Percentiles rank a stretch among this genome's conserved stretches.
These are phyloP conservation scores for Silurus lanzhouensis DNA, from an alignment of 2,797 vertebrate genomes.

Conservation along the genomic window DNA sequence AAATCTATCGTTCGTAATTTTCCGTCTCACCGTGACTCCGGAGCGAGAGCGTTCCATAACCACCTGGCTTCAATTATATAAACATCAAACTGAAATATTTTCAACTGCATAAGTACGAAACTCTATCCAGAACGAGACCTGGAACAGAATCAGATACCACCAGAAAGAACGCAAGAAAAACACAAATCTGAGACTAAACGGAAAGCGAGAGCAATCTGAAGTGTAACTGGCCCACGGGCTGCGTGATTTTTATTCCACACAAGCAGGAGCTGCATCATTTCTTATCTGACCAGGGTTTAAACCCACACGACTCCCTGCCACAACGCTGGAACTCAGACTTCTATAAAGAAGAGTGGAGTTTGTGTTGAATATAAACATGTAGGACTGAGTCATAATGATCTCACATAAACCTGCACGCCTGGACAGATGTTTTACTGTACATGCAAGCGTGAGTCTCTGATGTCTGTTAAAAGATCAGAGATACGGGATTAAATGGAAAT, in stretches of 20 bases:
- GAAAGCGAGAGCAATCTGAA: slow-evolving; percentile 8
- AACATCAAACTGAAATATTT: slow-evolving; percentile 9
- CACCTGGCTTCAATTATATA: not conserved
- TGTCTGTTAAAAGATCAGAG: not conserved
- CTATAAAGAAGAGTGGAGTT: not conserved
- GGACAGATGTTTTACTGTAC: not conserved
- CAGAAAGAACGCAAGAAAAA: slow-evolving; percentile 5
- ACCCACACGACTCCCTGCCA: not conserved
- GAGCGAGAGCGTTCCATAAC: not conserved
- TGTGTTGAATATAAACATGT: not conserved
- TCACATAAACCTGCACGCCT: not conserved
- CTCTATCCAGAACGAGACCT: not conserved
- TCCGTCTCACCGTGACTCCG: slow-evolving; percentile 1
- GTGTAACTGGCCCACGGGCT: not conserved
- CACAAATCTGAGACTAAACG: not conserved
- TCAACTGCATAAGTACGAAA: not conserved
- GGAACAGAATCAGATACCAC: slow-evolving; percentile 6
- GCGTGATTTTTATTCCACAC: not conserved
- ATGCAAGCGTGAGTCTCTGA: not conserved
- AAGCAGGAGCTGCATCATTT: not conserved
- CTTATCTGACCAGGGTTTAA: not conserved
- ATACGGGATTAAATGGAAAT: not conserved
- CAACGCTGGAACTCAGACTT: not conserved
- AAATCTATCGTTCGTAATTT: not conserved
- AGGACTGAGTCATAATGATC: not conserved